Evolutionary conservation across 2,888 invertebrate species (phyloP), one percentile per base, ranked within the genome.

Genomic region (Globia sparganii): DNA sequence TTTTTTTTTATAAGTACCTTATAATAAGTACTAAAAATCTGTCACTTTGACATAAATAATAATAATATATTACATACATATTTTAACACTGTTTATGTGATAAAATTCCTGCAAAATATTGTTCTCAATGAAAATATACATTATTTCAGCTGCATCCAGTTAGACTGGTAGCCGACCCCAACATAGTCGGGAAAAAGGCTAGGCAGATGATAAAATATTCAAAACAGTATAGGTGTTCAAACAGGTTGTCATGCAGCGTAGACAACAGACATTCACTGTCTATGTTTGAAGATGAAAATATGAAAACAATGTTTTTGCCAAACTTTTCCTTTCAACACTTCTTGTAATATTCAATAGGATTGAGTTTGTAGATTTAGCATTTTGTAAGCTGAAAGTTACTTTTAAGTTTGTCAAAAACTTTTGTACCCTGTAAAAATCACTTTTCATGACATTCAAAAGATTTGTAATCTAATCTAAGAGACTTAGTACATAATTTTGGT

Each of bases 401-500:
- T n/a, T 25, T 11, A 43, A 43, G 31, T 28, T 13, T 34, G 28
- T 18, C 9, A 18, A 78, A 13, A 46, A 9, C 5, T 34, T 67
- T 61, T 34, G 3, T 25, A 40, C 0, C 4, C 15, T 6, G 43
- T 25, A 34, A 68, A 75, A 72, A 74, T 49, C 5, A 34, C 18
- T 74, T 62, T 61, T 74, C 40, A 58, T 78, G 66, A 62, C 78
- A 84, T 79, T 84, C 71, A 78, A 71, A 81, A 49, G 6, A 28
- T 34, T 77, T 66, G 11, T 64, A 75, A 83, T 87, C 75, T 80
- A 72, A 83, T 87, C 86, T 69, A 49, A 2, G 18, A 77, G 67
- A 66, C n/a, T 73, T 53, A 71, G 77, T 72, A 81, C 77, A 74
- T 81, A 82, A 86, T 87, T 81, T 84, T 58, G 31, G 56, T 56